Base-by-base conservation (phyloP, 1,140 invertebrate genomes). In the Palaemon carinicauda region DNA sequence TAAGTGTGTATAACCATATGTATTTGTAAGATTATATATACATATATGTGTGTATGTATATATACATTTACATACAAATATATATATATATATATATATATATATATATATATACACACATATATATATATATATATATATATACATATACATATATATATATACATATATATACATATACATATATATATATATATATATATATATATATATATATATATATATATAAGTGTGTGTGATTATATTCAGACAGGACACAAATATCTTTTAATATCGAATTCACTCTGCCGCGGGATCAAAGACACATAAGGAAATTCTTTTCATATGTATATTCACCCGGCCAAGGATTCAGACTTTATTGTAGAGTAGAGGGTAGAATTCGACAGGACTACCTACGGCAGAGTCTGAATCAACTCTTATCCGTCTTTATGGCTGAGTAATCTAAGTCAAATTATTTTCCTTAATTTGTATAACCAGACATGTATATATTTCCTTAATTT, bases 31-130 rank as follows among this genome's bases (percentile, higher is more conserved):
- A n/a, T n/a, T 60, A 60, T 60, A 14, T 60, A 14, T 4, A 60
- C 14, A 14, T 4, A 14, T 4, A 60, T 60, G 14, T 60, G 14
- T 60, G 14, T 60, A 60, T 60, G 14, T 60, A 60, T 24, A 60
- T 60, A 60, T 60, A 60, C 14, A 60, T 60, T 3, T 24, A 60
- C 14, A 60, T 60, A 60, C 14, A 60, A 4, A 69, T 24, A 69
- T 69, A 69, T 24, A 69, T 69, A 69, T 24, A 69, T 69, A 69
- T 69, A 69, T 24, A 69, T 69, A 69, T 69, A 69, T 69, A 69
- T 69, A 24, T 69, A 24, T 19, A 60, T 60, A 10, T 60, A 60
- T 10, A 21, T 60, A 60, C 19, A 60, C 19, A 60, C 24, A 60
- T 19, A 60, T 19, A 10, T 19, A 10, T 60, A 19, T 60, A 10